Evolutionary conservation across 2,797 vertebrate genomes (phyloP).

Genomic region (Harpagifer antarcticus): DNA sequence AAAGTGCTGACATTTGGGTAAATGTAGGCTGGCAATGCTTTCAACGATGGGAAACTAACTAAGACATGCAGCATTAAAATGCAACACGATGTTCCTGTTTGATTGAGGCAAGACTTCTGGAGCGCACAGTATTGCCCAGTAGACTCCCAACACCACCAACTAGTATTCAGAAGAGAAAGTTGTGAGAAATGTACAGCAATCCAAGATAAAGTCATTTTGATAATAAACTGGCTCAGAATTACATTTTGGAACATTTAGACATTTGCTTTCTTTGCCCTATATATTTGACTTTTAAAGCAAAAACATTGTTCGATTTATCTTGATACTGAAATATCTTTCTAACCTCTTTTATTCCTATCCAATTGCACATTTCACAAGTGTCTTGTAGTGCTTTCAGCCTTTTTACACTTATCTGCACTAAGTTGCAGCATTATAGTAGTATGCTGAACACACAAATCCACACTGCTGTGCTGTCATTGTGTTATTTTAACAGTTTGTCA

Average conservation of each 20-base stretch:
- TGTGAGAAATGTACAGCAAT: slow-evolving; percentile 4
- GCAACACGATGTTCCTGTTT: slow-evolving; percentile 48
- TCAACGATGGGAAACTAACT: slow-evolving; percentile 41
- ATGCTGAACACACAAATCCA: slow-evolving; percentile 9
- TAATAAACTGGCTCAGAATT: neutral
- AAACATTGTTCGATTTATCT: neutral
- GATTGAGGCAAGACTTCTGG: slow-evolving; percentile 29
- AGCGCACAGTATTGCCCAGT: slow-evolving; percentile 10
- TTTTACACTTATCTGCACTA: slow-evolving; percentile 8
- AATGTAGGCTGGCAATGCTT: slow-evolving; percentile 41
- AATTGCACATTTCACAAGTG: neutral
- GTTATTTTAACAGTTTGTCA: neutral
- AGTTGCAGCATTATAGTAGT: slow-evolving; percentile 12
- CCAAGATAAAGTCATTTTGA: neutral
- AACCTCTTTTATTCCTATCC: neutral
- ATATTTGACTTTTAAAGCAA: neutral
- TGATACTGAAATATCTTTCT: too few species aligned
- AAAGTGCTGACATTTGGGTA: slow-evolving; percentile 54
- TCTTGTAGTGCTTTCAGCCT: neutral
- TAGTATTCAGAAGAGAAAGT: slow-evolving; percentile 16
- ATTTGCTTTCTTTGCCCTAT: neutral
- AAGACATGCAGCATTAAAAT: slow-evolving; percentile 44
- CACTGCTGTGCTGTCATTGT: neutral
- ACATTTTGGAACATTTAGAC: neutral
- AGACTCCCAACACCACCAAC: neutral